Evolutionary conservation across 2,797 vertebrate species (phyloP).

Genomic region (Myoxocephalus aenaeus): DNA sequence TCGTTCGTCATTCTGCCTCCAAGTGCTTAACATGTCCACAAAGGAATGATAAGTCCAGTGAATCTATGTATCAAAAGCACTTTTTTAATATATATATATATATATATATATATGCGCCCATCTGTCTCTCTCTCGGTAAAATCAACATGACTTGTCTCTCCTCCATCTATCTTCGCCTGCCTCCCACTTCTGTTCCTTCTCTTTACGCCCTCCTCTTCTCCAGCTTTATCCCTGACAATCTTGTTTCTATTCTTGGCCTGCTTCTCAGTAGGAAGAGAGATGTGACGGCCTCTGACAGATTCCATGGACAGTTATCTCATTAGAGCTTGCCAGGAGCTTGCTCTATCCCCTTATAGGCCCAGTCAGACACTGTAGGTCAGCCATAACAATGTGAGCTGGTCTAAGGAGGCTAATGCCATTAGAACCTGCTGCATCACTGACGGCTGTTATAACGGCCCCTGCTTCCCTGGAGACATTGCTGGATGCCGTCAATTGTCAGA

Average conservation of each 20-base stretch:
- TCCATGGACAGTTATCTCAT: slow-evolving; percentile 67
- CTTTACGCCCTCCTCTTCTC: slow-evolving; percentile 58
- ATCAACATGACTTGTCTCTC: slow-evolving; percentile 47
- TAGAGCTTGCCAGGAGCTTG: slow-evolving; percentile 70
- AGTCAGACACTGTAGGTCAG: slow-evolving; percentile 49
- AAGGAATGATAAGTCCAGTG: slow-evolving; percentile 10
- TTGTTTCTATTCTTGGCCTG: slow-evolving; percentile 75
- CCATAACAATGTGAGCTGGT: slow-evolving; percentile 36
- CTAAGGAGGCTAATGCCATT: slow-evolving; percentile 70
- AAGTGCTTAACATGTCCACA: slow-evolving; percentile 6
- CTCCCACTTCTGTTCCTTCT: slow-evolving; percentile 64
- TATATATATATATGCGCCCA: not conserved
- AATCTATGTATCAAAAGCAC: not conserved
- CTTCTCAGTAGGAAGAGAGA: slow-evolving; percentile 66
- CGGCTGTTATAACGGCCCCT: slow-evolving; percentile 37
- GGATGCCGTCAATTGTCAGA: slow-evolving; percentile 38
- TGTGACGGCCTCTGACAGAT: slow-evolving; percentile 67
- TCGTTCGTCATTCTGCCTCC: not conserved
- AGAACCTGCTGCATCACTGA: slow-evolving; percentile 45
- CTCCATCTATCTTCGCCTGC: slow-evolving; percentile 58
- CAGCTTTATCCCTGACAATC: slow-evolving; percentile 73
- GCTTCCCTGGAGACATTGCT: slow-evolving; percentile 41
- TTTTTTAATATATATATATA: too few relatives aligned
- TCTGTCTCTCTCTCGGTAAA: slow-evolving; percentile 47
- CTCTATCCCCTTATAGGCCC: slow-evolving; percentile 63